Base-by-base conservation (phyloP, 2,113 vertebrate genomes). In the Coptodon bakossiorum region DNA sequence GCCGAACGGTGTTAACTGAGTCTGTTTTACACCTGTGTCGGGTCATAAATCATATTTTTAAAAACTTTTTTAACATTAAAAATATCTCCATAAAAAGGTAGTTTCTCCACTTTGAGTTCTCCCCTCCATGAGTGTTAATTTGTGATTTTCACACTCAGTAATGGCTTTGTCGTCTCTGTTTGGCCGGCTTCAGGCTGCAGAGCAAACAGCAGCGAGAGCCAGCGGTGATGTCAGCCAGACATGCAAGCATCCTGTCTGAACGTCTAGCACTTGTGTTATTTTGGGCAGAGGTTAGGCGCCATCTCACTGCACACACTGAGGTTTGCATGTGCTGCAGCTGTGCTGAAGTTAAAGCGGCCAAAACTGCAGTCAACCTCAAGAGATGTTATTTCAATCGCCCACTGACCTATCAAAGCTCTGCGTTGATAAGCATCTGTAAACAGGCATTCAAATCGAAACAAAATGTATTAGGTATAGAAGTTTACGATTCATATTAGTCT, bases 171-270 rank as follows among this genome's bases (percentile, higher is more conserved):
- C 27, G 68, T 82, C 82, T 90, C 84, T 38, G 92, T 93, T 89
- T 94, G 86, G 71, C 61, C 66, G 31, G 29, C 84, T 68, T 87
- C 87, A 48, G 85, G 81, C 90, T 90, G 93, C 79, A 85, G 85
- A 43, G 86, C 93, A 95, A 95, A 96, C 94, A 93, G 85, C 36
- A 36, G 59, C 16, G 6, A 7, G 88, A 57, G 91, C 94, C 95
- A 95, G 90, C 27, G 5, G 82, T 96, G 93, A 95, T 92, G 92
- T 95, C 94, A 94, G 91, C 50, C 87, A 12, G 73, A 84, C 90
- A 34, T 84, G 81, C 86, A 63, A 89, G 89, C 88, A 40, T 88
- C 86, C 84, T 17, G 93, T 87, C 90, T 91, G 89, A 92, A 86
- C 3, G 88, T 94, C 94, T 95, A 14, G 83, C 81, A 8, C 84